Evolutionary conservation across 2,113 vertebrate species (phyloP), one percentile per base, ranked within the genome.

Genomic region (Lipophrys pholis): DNA sequence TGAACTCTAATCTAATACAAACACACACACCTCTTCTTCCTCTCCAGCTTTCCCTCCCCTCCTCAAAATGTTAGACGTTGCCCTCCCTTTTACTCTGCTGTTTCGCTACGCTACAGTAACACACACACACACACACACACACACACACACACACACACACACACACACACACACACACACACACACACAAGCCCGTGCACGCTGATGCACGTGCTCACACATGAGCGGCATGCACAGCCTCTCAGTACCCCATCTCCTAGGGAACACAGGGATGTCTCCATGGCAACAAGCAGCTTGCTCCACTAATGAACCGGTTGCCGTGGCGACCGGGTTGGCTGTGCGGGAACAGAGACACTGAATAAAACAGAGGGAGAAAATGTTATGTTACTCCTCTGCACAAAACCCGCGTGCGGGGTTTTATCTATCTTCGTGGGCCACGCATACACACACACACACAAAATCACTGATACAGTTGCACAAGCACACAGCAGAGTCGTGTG

Each of bases 261-360:
- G 91, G 90, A 94, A 91, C 89, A 88, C 90, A 80, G 84, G 71
- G 70, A 87, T 86, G 90, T 94, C 90, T 90, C 94, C 82, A 93
- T 93, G 89, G 93, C 89, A 94, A 94, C 93, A 90, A 91, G 93
- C 90, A 89, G 91, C 91, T 94, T 93, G 91, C 92, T 92, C 92
- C 67, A 70, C 87, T 92, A 93, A 94, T 94, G 93, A 93, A 90
- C 82, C 21, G 93, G 93, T 94, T 93, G 85, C 85, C 77, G 40
- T 89, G 86, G 90, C 5, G 80, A 94, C 84, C 14, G 73, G 87
- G 81, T 88, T 89, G 92, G 90, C 92, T 94, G 93, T 94, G 92
- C 59, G 52, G 43, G 66, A 79, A 88, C 42, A 61, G 79, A 88
- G 86, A 89, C 16, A 65, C 59, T 84, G 84, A 90, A 87, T 78